phyloP scores from a whole-genome alignment of 2,797 vertebrate genomes.

The Dermochelys coriacea region DNA sequence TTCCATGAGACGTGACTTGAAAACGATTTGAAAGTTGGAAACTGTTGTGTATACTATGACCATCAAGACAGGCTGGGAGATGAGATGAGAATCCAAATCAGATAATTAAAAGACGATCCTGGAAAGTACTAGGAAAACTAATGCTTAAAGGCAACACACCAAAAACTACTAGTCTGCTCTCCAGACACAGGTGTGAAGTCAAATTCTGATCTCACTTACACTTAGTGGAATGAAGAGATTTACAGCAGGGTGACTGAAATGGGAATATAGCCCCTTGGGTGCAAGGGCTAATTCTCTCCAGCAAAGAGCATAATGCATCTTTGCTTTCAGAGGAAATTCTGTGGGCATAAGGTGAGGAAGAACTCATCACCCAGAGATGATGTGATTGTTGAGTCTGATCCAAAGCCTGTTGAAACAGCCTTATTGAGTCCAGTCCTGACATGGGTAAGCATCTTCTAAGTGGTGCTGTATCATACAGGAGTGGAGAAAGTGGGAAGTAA shows the following conservation, averaged over 20 bases:
- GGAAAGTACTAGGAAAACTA: background rate
- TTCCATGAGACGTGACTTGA: conserved; percentile 21
- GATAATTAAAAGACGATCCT: conserved; percentile 44
- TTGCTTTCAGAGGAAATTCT: background rate
- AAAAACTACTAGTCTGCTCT: background rate
- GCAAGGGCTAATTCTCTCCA: background rate
- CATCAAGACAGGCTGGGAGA: conserved; percentile 39
- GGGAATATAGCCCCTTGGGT: background rate
- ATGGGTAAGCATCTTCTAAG: background rate
- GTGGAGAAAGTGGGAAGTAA: background rate
- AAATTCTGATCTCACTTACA: background rate
- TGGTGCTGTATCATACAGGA: background rate
- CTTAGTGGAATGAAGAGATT: fast-evolving
- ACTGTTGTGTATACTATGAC: conserved; percentile 48
- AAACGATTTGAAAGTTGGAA: conserved; percentile 60
- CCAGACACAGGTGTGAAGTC: background rate
- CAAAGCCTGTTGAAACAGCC: background rate
- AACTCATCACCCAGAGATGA: background rate
- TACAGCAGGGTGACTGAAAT: background rate
- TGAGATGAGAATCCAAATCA: conserved; percentile 58
- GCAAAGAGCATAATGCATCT: background rate
- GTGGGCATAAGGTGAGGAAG: background rate
- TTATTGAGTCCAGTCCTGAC: conserved; percentile 1
- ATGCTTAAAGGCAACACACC: background rate
- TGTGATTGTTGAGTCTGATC: background rate